Evolutionary conservation across 2,113 vertebrate genomes (phyloP), one percentile per base, ranked within the genome.

Genomic region (Xenotilapia longispinis): DNA sequence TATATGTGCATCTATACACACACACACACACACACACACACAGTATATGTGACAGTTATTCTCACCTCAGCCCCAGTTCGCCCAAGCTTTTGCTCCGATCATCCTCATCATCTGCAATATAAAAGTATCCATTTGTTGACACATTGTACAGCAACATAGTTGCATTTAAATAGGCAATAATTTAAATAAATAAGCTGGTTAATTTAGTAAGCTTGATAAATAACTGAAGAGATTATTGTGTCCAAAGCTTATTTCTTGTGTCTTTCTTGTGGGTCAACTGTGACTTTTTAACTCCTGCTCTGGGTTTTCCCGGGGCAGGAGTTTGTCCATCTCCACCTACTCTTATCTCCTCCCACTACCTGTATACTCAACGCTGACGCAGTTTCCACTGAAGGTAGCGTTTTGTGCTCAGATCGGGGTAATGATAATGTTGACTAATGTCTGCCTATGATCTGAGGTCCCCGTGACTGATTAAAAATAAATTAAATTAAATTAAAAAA

Each of bases 31-130:
- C n/a, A 11, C 10, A 26, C 21, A 55, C 21, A 57, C 19, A 68
- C 7, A 45, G 13, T 6, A 40, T 45, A 42, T 11, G 14, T 17
- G 14, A 28, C 68, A 28, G 63, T 57, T 86, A 54, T 3, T 84
- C 95, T 95, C 87, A 95, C 96, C 93, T 96, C 23, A 96, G 84
- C 8, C 96, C 96, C 9, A 85, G 36, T 58, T 96, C 96, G 84
- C 91, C 94, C 92, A 92, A 96, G 89, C 94, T 95, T 84, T 78
- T 47, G 53, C 90, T 92, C 4, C 12, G 75, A 82, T 79, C 81
- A 15, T 95, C 92, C 15, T 96, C 96, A n/a, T 94, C 93, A 82
- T 96, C 96, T 97, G 90, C 4, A 96, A 95, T 79, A 23, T 60
- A 85, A 80, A 87, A 90, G 73, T 86, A 91, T 87, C 21, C 45